These are phyloP conservation scores for Cantharis flavilabris DNA, from an alignment of 2,888 invertebrate species.

Conservation along the genomic window DNA sequence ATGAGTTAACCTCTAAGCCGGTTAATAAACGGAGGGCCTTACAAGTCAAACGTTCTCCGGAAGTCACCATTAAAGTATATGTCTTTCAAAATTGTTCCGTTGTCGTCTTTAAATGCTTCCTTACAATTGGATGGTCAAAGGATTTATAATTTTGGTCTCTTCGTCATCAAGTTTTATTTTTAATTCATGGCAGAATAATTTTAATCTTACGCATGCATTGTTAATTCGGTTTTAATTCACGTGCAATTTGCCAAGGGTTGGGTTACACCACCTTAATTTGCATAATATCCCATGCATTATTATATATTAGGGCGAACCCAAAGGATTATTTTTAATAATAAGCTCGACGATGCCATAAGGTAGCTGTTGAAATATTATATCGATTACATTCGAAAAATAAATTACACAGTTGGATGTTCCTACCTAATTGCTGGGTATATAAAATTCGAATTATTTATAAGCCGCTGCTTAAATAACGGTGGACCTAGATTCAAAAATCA, in stretches of 20 bases:
- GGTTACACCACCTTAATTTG: slow-evolving; percentile 29
- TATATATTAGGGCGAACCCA: slow-evolving; percentile 29
- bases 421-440: neutral
- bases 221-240: slow-evolving; percentile 30
- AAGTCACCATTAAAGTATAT: slow-evolving; percentile 24
- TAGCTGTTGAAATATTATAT: neutral
- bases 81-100: slow-evolving; percentile 20
- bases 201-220: slow-evolving; percentile 5
- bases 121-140: slow-evolving; percentile 16
- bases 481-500: neutral
- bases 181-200: neutral
- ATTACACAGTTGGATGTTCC: neutral
- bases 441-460: neutral
- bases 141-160: neutral
- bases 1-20: slow-evolving; percentile 25
- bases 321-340: slow-evolving; percentile 9
- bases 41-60: slow-evolving; percentile 22
- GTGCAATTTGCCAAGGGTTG: slow-evolving; percentile 32
- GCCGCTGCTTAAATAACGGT: neutral
- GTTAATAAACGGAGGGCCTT: slow-evolving; percentile 27
- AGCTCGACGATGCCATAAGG: neutral
- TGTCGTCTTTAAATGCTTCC: slow-evolving; percentile 25
- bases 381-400: neutral
- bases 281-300: slow-evolving; percentile 34
- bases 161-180: neutral